A percentile compares a stretch with the other conserved stretches of the same genome.
These are phyloP conservation scores for Yponomeuta sedellus DNA, from an alignment of 2,888 invertebrate genomes.

Conservation along the genomic window DNA sequence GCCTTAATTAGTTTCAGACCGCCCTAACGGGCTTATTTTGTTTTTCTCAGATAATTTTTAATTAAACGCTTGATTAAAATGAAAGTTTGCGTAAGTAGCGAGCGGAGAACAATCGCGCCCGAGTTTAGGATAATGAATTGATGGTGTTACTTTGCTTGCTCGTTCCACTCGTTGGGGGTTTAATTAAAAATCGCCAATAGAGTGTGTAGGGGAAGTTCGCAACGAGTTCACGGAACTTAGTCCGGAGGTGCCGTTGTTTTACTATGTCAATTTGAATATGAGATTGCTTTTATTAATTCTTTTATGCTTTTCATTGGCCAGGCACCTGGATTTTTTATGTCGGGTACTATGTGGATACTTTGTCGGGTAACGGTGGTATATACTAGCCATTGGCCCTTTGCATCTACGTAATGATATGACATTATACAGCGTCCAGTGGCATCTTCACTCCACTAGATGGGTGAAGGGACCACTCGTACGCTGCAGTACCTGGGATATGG, in stretches of 20 bases:
- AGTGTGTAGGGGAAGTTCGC: constrained; percentile 72
- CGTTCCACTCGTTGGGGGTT: constrained; percentile 64
- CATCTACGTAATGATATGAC: too few species aligned
- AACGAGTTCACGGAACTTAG: constrained; percentile 73
- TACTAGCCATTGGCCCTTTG: too few species aligned
- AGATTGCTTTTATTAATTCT: constrained; percentile 44
- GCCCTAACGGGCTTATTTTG: constrained; percentile 76
- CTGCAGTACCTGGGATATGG: too few species aligned
- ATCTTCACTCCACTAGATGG: too few species aligned
- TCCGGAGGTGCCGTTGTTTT: constrained; percentile 68
- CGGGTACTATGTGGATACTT: too few species aligned
- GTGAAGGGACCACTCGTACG: too few species aligned
- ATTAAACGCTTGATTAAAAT: constrained; percentile 78
- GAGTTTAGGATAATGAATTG: constrained; percentile 77
- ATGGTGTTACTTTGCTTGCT: constrained; percentile 75
- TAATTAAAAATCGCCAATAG: constrained; percentile 77
- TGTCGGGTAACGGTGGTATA: too few species aligned
- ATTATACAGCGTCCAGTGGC: too few species aligned
- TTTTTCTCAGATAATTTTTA: constrained; percentile 77
- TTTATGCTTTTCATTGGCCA: constrained; percentile 7
- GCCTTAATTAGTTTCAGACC: constrained; percentile 75
- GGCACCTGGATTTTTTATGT: too few species aligned
- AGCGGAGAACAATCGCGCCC: constrained; percentile 73
- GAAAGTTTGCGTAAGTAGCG: constrained; percentile 77
- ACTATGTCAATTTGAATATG: constrained; percentile 75